phyloP scores from a whole-genome alignment of 35 echinoderm and acorn worm species.

The Eucidaris tribuloides region DNA sequence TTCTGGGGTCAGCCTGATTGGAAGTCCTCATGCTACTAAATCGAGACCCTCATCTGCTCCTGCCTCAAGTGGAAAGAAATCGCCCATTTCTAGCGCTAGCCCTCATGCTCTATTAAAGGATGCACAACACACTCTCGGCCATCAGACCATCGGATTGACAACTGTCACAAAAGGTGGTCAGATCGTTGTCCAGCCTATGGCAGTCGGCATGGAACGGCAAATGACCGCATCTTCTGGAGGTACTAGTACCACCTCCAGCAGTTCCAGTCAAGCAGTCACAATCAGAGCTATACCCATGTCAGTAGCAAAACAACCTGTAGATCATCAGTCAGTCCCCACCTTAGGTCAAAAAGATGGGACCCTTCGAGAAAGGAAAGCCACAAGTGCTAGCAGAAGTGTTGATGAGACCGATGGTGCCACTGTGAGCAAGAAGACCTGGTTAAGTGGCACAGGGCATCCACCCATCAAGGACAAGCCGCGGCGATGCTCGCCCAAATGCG shows the following conservation, averaged over 20 bases:
- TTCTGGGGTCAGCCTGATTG: background rate
- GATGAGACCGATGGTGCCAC: background rate
- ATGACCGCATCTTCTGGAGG: background rate
- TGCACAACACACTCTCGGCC: slow-evolving; percentile 1
- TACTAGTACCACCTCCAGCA: background rate
- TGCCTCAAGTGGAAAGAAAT: background rate
- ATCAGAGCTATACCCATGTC: background rate
- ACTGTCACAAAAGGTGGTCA: slow-evolving; percentile 17
- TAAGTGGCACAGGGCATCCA: background rate
- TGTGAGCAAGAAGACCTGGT: background rate
- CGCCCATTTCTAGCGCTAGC: slow-evolving; percentile 23
- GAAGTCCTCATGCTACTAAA: background rate
- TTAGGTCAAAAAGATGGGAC: background rate
- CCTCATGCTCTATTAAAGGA: no score
- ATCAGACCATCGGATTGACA: slow-evolving; percentile 17
- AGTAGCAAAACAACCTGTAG: background rate
- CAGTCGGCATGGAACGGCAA: background rate
- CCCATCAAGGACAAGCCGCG: slow-evolving; percentile 8
- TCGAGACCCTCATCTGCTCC: background rate
- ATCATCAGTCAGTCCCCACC: background rate
- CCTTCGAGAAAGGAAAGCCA: background rate
- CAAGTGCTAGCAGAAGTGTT: background rate
- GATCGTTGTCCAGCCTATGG: slow-evolving; percentile 14
- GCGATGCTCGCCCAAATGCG: slow-evolving; percentile 6
- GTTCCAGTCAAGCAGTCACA: background rate